Conservation (phyloP, 2,113 vertebrate species). For the Microtus oregoni region DNA sequence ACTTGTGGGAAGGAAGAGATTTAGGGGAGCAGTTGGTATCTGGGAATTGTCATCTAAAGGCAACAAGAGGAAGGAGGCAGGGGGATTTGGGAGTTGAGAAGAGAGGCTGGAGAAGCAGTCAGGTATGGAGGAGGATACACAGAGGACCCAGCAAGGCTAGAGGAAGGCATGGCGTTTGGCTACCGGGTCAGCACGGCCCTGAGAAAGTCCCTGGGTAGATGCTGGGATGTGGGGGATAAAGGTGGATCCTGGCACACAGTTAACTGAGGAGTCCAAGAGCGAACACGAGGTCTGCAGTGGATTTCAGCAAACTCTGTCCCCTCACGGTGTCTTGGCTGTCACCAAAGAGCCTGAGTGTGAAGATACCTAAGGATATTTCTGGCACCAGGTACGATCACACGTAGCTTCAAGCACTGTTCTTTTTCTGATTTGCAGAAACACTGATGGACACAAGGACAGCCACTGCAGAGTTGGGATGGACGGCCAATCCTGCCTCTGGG, state of each 20-base stretch:
- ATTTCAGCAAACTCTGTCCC: neutral
- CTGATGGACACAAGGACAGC: constrained; percentile 98
- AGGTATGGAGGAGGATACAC: neutral
- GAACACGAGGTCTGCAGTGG: neutral
- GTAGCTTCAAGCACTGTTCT: constrained; percentile 4
- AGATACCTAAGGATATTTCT: neutral
- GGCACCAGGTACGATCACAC: neutral
- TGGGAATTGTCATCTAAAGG: neutral
- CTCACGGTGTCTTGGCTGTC: neutral
- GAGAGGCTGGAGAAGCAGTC: neutral
- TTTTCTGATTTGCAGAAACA: constrained; percentile 91
- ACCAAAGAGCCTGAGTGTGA: neutral
- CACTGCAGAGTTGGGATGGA: constrained; percentile 99
- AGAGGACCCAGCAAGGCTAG: neutral
- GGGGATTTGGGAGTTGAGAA: neutral
- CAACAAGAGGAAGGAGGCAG: neutral
- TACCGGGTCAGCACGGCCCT: neutral
- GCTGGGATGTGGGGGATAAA: accelerated
- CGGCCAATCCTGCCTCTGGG: constrained; percentile 97
- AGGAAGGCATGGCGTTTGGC: neutral
- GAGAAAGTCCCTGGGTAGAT: neutral
- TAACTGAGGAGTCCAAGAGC: neutral
- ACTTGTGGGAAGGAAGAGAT: neutral
- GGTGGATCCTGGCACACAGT: neutral
- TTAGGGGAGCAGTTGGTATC: neutral